Conservation (phyloP, 2,113 vertebrate species). For the Harpagus bidentatus region DNA sequence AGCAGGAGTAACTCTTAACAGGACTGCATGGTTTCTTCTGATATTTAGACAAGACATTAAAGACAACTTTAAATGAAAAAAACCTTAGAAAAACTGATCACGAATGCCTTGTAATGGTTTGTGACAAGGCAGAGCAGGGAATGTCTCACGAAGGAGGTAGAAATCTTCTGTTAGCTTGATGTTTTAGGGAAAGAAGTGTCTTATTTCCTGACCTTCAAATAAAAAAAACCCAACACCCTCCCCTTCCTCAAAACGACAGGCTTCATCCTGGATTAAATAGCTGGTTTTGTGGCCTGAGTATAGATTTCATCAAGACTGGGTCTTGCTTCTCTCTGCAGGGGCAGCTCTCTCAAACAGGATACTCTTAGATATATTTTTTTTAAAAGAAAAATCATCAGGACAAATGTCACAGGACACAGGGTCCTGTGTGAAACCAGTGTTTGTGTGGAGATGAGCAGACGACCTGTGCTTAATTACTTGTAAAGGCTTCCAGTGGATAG, state of each 20-base stretch:
- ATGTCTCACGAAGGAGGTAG: background rate
- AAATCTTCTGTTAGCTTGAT: background rate
- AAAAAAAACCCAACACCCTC: background rate
- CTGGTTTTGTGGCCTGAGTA: background rate
- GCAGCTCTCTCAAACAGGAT: background rate
- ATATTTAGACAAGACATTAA: background rate
- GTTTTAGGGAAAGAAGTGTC: background rate
- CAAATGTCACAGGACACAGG: background rate
- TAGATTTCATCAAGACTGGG: background rate
- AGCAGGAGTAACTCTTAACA: background rate
- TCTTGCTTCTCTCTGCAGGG: background rate
- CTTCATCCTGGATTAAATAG: background rate
- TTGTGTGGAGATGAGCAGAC: background rate
- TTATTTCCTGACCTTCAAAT: background rate
- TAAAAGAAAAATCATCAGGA: background rate
- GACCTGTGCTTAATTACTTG: conserved; percentile 13
- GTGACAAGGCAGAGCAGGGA: background rate
- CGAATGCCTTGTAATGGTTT: background rate
- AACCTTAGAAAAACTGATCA: background rate
- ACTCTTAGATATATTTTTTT: background rate
- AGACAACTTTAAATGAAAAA: background rate
- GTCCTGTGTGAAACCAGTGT: background rate
- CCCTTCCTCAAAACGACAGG: background rate
- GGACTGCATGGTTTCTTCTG: background rate
- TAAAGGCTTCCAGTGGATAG: background rate